Evolutionary conservation across 30 jellyfish, hydroid and myxozoan species (phyloP).

Genomic region (Chrysaora quinquecirrha): DNA sequence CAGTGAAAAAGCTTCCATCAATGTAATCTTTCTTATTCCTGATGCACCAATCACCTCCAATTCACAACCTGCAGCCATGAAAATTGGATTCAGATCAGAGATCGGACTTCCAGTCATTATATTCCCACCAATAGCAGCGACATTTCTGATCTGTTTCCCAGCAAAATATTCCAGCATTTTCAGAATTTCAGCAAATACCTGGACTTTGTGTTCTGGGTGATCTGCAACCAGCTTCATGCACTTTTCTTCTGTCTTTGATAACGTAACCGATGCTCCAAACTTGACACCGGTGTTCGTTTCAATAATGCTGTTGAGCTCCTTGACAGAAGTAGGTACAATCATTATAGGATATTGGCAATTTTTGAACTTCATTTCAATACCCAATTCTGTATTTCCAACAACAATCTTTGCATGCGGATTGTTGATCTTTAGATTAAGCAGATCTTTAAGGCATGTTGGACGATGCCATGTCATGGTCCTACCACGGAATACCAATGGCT

Average conservation of each 20-base stretch:
- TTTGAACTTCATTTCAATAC: too few relatives aligned
- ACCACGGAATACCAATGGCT: not conserved
- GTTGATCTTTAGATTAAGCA: too few relatives aligned
- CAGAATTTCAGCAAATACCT: conserved; percentile 9
- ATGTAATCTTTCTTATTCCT: conserved; percentile 27
- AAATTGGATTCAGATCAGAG: too few relatives aligned
- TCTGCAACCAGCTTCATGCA: not conserved
- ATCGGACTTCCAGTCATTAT: too few relatives aligned
- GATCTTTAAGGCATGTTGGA: conserved; percentile 23
- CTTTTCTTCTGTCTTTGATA: not conserved
- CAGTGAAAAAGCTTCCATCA: conserved; percentile 31
- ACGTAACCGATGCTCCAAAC: conserved; percentile 44
- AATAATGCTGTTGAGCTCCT: conserved; percentile 13
- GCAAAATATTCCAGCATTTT: conserved; percentile 54
- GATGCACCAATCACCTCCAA: too few relatives aligned
- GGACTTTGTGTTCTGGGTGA: not conserved
- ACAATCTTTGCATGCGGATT: conserved; percentile 36
- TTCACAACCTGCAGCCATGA: too few relatives aligned
- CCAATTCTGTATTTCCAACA: conserved; percentile 39
- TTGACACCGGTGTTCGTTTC: conserved; percentile 6
- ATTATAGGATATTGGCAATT: too few relatives aligned
- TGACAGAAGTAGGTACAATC: conserved; percentile 29
- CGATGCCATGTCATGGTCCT: too few relatives aligned
- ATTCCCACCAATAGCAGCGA: too few relatives aligned
- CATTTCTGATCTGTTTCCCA: conserved; percentile 39